These are phyloP conservation scores for Polia nebulosa DNA, from an alignment of 2,888 invertebrate species.

Conservation along the genomic window DNA sequence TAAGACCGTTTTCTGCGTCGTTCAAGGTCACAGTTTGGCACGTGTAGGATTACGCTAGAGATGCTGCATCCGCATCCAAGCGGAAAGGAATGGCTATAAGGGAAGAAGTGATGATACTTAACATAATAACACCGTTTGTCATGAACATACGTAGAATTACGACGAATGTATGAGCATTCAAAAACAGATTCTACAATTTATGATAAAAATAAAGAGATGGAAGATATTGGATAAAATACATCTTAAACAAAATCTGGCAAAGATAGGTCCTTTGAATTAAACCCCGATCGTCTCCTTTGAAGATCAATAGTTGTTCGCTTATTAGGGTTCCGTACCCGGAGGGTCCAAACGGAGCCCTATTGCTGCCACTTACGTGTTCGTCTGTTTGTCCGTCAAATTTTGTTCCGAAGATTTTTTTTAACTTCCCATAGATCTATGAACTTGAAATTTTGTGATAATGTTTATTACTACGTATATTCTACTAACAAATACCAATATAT, in stretches of 20 bases:
- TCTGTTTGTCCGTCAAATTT: too few species aligned
- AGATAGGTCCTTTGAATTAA: background rate
- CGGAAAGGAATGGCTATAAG: background rate
- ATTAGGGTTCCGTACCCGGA: too few species aligned
- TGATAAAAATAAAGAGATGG: background rate
- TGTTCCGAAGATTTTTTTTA: too few species aligned
- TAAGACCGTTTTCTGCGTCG: slow-evolving; percentile 1
- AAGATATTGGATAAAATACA: background rate
- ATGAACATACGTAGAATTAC: slow-evolving; percentile 6
- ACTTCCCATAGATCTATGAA: too few species aligned
- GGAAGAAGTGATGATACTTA: slow-evolving; percentile 4
- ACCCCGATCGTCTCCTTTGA: background rate
- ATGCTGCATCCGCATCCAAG: slow-evolving; percentile 16
- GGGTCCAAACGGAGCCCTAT: too few species aligned
- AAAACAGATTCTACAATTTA: slow-evolving; percentile 1
- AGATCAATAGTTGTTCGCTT: too few species aligned
- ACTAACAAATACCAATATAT: too few species aligned
- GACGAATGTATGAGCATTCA: background rate
- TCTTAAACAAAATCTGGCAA: background rate
- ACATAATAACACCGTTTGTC: slow-evolving; percentile 31
- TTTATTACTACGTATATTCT: too few species aligned
- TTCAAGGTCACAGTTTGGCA: slow-evolving; percentile 26
- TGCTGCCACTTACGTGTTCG: too few species aligned
- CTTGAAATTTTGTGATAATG: too few species aligned
- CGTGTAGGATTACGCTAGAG: slow-evolving; percentile 24